Base-by-base conservation (phyloP, 1,140 invertebrate genomes). In the Drosophila malerkotliana region DNA sequence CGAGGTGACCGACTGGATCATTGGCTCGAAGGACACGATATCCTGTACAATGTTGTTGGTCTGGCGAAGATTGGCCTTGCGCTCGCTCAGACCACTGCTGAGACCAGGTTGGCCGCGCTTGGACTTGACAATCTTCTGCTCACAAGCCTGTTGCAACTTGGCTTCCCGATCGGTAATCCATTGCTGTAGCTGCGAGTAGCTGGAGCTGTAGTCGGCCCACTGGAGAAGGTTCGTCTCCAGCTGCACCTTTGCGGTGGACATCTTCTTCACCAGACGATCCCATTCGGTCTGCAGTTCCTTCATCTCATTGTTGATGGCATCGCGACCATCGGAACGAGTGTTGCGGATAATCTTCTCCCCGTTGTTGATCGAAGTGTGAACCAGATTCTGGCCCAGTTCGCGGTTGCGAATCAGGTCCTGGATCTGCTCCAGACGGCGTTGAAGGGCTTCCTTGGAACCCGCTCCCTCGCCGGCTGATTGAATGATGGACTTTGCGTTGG, bases 151-250 rank as follows among this genome's bases (percentile, higher is more conserved):
- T 93, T 98, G 97, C n/a, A 99, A 92, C 93, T 98, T 97, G 0
- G 96, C 96, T 92, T 99, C 97, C 72, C 97, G 94, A 79, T 99
- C 98, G 37, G 95, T 96, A n/a, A 99, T 97, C 97, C 98, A 98
- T 93, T 98, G 96, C 90, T 98, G 95, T 4, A 99, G 92, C 83
- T 98, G 97, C 10, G 96, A 95, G 77, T 98, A 98, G 14, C 96
- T 97, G 18, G 97, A 97, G 88, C 96, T 98, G 90, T 98, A 98
- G 91, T 98, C 98, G n/a, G 97, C 97, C 97, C 97, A 98, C 94
- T 98, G 97, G 1, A 98, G 92, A 7, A 99, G 93, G 87, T 95
- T 96, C 0, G 97, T 98, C 92, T 99, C 98, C 15, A 99, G 91
- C 78, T 97, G 95, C 15, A 98, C 97, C 93, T 98, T 98, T 0